Percentiles rank a stretch among this genome's conserved stretches.
These are phyloP conservation scores for Trachelus tabidus DNA, from an alignment of 2,888 invertebrate genomes.

Conservation along the genomic window DNA sequence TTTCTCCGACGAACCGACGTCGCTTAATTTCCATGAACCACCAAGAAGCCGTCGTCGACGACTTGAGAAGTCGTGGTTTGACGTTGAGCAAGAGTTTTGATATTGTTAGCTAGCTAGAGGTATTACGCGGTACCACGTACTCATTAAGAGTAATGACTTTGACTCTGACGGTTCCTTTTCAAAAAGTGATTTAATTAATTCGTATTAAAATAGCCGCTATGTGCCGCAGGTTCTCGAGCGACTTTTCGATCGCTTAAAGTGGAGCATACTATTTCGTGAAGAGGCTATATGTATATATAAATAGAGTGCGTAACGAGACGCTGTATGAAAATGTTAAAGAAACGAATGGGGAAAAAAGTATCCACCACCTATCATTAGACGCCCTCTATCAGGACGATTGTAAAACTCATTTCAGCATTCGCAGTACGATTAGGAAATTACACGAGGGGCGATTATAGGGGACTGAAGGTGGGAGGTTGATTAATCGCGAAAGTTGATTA, in stretches of 20 bases:
- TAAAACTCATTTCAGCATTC: background rate
- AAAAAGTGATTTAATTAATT: constrained; percentile 19
- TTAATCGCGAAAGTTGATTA: background rate
- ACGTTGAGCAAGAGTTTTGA: background rate
- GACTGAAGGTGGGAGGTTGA: background rate
- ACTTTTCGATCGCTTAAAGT: background rate
- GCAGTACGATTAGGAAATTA: background rate
- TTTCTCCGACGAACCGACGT: background rate
- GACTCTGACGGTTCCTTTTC: constrained; percentile 13
- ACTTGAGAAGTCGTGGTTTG: background rate
- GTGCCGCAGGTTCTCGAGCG: background rate
- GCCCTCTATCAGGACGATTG: background rate
- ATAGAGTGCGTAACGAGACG: background rate
- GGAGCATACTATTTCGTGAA: background rate
- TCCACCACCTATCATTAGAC: background rate
- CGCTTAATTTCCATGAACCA: background rate
- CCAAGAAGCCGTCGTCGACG: background rate
- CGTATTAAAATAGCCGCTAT: constrained; percentile 16
- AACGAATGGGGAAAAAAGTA: background rate
- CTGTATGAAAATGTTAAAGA: background rate
- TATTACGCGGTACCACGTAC: constrained; percentile 7
- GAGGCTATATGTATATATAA: background rate
- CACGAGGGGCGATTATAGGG: background rate
- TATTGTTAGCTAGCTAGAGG: background rate
- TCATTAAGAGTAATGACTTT: constrained; percentile 27